Conservation (phyloP, 1,140 invertebrate genomes). For the Aphis craccivora region DNA sequence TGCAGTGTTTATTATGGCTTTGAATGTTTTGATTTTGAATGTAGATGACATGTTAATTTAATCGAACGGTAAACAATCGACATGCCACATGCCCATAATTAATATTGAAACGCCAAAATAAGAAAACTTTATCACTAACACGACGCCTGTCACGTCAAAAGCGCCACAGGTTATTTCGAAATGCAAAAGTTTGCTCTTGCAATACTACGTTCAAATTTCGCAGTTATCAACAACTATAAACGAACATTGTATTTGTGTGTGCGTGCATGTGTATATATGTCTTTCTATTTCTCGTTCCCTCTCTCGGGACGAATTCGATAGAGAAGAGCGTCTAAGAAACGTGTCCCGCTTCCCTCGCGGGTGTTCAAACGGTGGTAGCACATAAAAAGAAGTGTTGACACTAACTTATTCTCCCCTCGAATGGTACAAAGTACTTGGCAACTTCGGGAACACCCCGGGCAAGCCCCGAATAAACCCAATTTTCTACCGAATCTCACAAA, state of each 20-base stretch:
- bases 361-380: background rate
- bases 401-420: slow-evolving; percentile 56
- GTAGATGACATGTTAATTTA: slow-evolving; percentile 16
- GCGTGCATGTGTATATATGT: background rate
- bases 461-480: slow-evolving; percentile 43
- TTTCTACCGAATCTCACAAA: slow-evolving; percentile 55
- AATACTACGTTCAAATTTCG: background rate
- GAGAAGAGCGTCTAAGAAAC: slow-evolving; percentile 34
- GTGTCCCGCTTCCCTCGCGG: background rate
- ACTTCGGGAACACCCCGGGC: slow-evolving; percentile 38
- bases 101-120: background rate
- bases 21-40: slow-evolving; percentile 13
- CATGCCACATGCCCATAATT: background rate
- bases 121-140: slow-evolving; percentile 34
- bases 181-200: slow-evolving; percentile 21
- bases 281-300: background rate
- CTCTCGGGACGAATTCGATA: slow-evolving; percentile 30
- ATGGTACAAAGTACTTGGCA: slow-evolving; percentile 29
- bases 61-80: slow-evolving; percentile 28
- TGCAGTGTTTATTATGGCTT: background rate
- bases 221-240: slow-evolving; percentile 49
- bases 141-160: slow-evolving; percentile 30
- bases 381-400: slow-evolving; percentile 52
- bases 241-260: background rate
- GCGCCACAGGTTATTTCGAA: slow-evolving; percentile 29